Percentiles rank a stretch among this genome's conserved stretches.
phyloP scores from a whole-genome alignment of 2,888 invertebrate genomes.

The Rhaphigaster nebulosa region DNA sequence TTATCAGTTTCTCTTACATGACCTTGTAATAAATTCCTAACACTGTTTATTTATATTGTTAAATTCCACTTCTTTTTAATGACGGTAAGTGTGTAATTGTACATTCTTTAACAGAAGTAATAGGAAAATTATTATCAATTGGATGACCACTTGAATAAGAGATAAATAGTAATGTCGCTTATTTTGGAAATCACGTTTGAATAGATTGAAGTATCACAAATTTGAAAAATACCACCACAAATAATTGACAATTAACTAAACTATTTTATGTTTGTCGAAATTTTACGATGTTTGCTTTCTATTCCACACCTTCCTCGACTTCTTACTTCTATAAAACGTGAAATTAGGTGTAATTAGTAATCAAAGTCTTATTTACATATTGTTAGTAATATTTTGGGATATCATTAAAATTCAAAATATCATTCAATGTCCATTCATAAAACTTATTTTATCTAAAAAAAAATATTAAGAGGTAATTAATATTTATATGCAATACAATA shows the following conservation, averaged over 20 bases:
- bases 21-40: constrained; percentile 25
- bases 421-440: no score
- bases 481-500: no score
- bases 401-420: no score
- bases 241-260: background rate
- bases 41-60: constrained; percentile 26
- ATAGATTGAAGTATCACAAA: background rate
- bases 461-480: no score
- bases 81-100: background rate
- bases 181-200: background rate
- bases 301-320: no score
- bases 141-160: background rate
- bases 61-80: background rate
- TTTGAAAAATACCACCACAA: background rate
- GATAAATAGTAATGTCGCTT: background rate
- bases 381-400: no score
- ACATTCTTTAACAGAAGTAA: background rate
- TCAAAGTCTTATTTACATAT: no score
- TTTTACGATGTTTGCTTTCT: no score
- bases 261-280: no score
- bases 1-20: background rate
- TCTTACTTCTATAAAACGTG: no score
- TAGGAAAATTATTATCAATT: constrained; percentile 25
- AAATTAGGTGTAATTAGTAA: no score
- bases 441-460: no score